phyloP scores from a whole-genome alignment of 2,797 vertebrate genomes.

The Pangasius larnaudii region DNA sequence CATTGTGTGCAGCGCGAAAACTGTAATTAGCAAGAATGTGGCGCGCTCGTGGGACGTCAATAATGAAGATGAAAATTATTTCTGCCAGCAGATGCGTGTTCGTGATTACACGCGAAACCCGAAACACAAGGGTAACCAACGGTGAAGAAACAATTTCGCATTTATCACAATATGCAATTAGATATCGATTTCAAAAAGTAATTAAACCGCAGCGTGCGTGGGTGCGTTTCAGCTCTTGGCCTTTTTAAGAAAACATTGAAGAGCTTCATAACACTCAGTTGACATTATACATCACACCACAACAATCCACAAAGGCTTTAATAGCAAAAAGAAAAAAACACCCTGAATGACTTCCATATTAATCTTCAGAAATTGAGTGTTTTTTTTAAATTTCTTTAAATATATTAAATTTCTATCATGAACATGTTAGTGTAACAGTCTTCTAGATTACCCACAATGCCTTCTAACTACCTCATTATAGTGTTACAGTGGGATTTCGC shows the following conservation, averaged over 20 bases:
- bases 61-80: constrained; percentile 5
- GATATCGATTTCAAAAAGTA: not conserved
- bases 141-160: constrained; percentile 20
- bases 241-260: not conserved
- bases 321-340: not conserved
- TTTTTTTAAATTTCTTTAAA: too few relatives aligned
- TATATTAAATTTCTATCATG: not conserved
- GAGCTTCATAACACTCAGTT: not conserved
- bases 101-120: not conserved
- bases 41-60: not conserved
- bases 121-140: constrained; percentile 10
- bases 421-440: not conserved
- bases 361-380: not conserved
- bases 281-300: not conserved
- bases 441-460: not conserved
- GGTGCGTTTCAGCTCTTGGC: not conserved
- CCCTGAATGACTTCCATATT: not conserved
- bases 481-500: not conserved
- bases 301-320: not conserved
- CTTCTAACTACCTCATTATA: not conserved
- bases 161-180: constrained; percentile 19
- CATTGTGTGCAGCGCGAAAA: constrained; percentile 28
- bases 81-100: not conserved
- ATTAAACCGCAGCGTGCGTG: not conserved
- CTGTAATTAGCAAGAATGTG: constrained; percentile 29